These are phyloP conservation scores for Nannoperca australis DNA, from an alignment of 2,797 vertebrate species.

Conservation along the genomic window DNA sequence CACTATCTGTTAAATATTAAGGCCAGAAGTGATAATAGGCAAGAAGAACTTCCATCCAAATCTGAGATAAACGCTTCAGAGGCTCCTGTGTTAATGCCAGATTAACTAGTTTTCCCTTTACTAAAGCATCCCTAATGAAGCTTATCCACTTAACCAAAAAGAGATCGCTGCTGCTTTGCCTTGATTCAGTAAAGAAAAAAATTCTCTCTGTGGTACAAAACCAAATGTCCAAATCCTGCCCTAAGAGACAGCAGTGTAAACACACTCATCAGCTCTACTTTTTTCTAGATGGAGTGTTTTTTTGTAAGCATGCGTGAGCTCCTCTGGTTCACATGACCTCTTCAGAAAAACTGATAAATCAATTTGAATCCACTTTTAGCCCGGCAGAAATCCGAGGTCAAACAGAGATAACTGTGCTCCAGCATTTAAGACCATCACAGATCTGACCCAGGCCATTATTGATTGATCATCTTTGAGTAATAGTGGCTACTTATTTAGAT, in stretches of 20 bases:
- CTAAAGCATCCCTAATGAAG: constrained; percentile 51
- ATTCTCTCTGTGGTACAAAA: constrained; percentile 42
- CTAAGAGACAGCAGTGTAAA: constrained; percentile 53
- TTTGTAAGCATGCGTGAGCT: constrained; percentile 29
- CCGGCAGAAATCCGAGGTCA: constrained; percentile 32
- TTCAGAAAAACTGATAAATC: constrained; percentile 45
- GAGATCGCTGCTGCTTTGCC: constrained; percentile 21
- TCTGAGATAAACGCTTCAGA: constrained; percentile 40
- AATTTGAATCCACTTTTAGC: constrained; percentile 28
- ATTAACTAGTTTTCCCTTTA: constrained; percentile 49
- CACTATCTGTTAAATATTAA: constrained; percentile 51
- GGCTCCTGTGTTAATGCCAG: constrained; percentile 37
- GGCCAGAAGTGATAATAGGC: constrained; percentile 24
- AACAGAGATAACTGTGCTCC: constrained; percentile 41
- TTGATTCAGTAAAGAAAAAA: constrained; percentile 14
- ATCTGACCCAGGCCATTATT: constrained; percentile 33
- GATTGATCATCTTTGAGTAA: constrained; percentile 42
- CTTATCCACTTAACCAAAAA: constrained; percentile 57
- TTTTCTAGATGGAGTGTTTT: constrained; percentile 19
- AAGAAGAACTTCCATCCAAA: constrained; percentile 23
- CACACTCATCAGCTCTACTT: constrained; percentile 39
- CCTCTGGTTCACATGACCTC: constrained; percentile 47
- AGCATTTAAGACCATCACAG: constrained; percentile 20
- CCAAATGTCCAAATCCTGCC: constrained; percentile 50
- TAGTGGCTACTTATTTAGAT: constrained; percentile 47